phyloP scores from a whole-genome alignment of 2,888 invertebrate species.

The Abrostola tripartita region DNA sequence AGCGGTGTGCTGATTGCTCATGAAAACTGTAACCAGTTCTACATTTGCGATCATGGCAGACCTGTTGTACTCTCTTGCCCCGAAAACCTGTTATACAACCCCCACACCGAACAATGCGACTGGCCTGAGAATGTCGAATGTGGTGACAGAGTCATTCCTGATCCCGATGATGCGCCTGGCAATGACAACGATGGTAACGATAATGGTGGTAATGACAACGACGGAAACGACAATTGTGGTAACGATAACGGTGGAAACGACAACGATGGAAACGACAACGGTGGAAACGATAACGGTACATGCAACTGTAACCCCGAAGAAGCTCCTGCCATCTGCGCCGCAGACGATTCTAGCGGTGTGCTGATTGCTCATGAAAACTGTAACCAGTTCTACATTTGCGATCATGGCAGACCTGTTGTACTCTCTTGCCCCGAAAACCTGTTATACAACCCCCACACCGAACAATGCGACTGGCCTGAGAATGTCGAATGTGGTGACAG shows the following conservation, averaged over 20 bases:
- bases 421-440: conserved; percentile 53
- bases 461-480: conserved; percentile 65
- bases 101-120: conserved; percentile 50
- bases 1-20: conserved; percentile 51
- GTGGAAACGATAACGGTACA: conserved; percentile 10
- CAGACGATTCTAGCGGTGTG: conserved; percentile 54
- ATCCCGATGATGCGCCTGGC: conserved; percentile 8
- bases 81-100: conserved; percentile 43
- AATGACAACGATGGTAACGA: background rate
- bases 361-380: conserved; percentile 65
- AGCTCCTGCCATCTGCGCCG: conserved; percentile 59
- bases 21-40: conserved; percentile 59
- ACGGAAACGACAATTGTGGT: conserved; percentile 10
- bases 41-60: conserved; percentile 50
- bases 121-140: conserved; percentile 56
- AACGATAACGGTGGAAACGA: conserved; percentile 10
- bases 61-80: conserved; percentile 49
- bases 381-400: conserved; percentile 63
- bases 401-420: conserved; percentile 52
- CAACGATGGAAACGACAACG: conserved; percentile 8
- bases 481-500: conserved; percentile 67
- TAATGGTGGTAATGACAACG: conserved; percentile 6
- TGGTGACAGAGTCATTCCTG: conserved; percentile 45
- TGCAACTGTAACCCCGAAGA: conserved; percentile 59
- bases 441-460: conserved; percentile 57